These are phyloP conservation scores for Caiman crocodilus DNA, from an alignment of 2,797 vertebrate genomes.

Conservation along the genomic window DNA sequence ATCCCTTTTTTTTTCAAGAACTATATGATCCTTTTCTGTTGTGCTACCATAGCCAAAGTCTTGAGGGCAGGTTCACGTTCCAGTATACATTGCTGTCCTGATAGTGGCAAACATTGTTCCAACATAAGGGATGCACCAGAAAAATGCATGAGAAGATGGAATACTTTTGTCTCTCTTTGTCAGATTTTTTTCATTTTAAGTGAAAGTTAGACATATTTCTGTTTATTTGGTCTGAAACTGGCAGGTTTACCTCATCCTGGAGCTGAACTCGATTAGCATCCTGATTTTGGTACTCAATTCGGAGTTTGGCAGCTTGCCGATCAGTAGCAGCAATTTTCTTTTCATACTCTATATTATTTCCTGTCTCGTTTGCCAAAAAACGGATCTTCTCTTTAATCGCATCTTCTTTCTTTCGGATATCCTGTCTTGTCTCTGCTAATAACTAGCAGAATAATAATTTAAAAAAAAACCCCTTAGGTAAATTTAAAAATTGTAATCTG, in stretches of 20 bases:
- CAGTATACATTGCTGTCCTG: neutral
- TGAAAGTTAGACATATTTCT: neutral
- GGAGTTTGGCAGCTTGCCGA: constrained; percentile 81
- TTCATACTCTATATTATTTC: constrained; percentile 91
- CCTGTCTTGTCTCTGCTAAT: constrained; percentile 86
- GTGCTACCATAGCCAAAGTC: neutral
- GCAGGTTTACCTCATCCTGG: constrained; percentile 87
- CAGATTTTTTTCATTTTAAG: neutral
- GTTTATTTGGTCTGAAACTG: neutral
- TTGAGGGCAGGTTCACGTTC: neutral
- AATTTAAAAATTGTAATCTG: neutral
- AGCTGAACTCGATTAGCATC: constrained; percentile 82
- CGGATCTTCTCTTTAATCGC: constrained; percentile 85
- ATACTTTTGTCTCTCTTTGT: neutral
- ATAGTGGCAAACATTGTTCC: neutral
- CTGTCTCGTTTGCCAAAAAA: constrained; percentile 87
- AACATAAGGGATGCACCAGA: neutral
- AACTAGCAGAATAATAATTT: constrained; percentile 76
- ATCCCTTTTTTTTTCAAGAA: constrained; percentile 6
- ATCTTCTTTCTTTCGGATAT: constrained; percentile 83
- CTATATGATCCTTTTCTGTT: neutral
- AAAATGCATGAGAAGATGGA: neutral
- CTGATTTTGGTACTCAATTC: constrained; percentile 82
- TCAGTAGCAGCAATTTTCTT: constrained; percentile 84
- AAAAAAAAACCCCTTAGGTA: neutral